phyloP scores from a whole-genome alignment of 2,888 invertebrate species.

The Caenorhabditis sp. region DNA sequence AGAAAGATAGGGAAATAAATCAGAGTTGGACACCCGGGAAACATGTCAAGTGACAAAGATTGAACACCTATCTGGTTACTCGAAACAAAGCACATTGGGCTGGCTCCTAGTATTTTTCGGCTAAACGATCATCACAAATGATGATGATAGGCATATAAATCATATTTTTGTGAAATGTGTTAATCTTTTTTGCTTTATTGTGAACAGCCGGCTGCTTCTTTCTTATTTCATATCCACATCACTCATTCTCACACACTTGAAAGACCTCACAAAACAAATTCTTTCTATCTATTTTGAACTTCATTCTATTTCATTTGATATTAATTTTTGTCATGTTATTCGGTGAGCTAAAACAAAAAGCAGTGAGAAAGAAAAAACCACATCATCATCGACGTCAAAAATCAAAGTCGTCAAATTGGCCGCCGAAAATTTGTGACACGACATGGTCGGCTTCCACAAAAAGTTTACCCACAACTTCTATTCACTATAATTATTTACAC shows the following conservation, averaged over 20 bases:
- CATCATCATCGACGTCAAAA: background rate
- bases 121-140: background rate
- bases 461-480: constrained; percentile 38
- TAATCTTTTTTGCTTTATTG: constrained; percentile 30
- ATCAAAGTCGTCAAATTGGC: constrained; percentile 9
- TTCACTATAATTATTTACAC: constrained; percentile 22
- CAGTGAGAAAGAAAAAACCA: background rate
- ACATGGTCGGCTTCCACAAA: constrained; percentile 18
- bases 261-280: constrained; percentile 1
- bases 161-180: constrained; percentile 21
- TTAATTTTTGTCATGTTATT: background rate
- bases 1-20: background rate
- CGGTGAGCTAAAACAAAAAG: constrained; percentile 13
- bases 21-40: background rate
- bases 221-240: constrained; percentile 41
- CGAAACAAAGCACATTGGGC: background rate
- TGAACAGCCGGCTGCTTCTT: constrained; percentile 29
- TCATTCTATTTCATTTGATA: background rate
- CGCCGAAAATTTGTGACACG: constrained; percentile 23
- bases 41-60: constrained; percentile 1
- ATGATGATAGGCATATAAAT: constrained; percentile 10
- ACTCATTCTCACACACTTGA: constrained; percentile 43
- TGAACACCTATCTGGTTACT: background rate
- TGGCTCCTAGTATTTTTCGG: background rate
- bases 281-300: background rate